Percentiles rank a stretch among this genome's conserved stretches.
Evolutionary conservation across 2,797 vertebrate genomes (phyloP).

Genomic region (Microcaecilia unicolor): DNA sequence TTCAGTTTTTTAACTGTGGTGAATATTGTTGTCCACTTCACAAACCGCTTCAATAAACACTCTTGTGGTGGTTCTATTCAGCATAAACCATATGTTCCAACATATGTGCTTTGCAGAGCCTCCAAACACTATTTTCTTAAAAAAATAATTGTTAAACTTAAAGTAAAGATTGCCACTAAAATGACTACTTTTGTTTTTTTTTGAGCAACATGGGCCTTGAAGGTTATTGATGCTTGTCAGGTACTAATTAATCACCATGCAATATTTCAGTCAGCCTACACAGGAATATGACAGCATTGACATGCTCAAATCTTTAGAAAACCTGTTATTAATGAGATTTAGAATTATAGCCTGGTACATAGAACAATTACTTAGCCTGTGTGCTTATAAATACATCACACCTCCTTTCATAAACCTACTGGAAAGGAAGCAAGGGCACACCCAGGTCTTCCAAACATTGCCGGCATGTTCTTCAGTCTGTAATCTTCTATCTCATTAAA

Average conservation of each 20-base stretch:
- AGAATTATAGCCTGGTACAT: neutral
- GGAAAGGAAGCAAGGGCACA: conserved; percentile 1
- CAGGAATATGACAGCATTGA: conserved; percentile 1
- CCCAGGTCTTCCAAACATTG: neutral
- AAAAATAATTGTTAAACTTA: conserved; percentile 7
- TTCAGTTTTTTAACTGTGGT: no score
- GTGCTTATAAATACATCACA: conserved; percentile 9
- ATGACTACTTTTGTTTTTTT: neutral
- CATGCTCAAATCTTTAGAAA: conserved; percentile 5
- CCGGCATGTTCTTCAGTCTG: conserved; percentile 22
- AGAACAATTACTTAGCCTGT: conserved; percentile 1
- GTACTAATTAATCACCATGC: conserved; percentile 18
- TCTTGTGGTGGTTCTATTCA: no score
- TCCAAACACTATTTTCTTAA: neutral
- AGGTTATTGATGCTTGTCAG: conserved; percentile 8
- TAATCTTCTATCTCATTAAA: conserved; percentile 17
- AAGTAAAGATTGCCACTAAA: neutral
- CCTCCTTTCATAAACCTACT: conserved; percentile 13
- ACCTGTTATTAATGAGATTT: conserved; percentile 9
- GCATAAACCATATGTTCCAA: no score
- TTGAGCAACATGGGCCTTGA: conserved; percentile 4
- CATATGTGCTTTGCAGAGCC: no score
- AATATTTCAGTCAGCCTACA: conserved; percentile 5
- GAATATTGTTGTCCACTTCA: no score
- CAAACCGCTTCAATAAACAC: no score